phyloP scores from a whole-genome alignment of 2,888 invertebrate species.

The Polia nebulosa region DNA sequence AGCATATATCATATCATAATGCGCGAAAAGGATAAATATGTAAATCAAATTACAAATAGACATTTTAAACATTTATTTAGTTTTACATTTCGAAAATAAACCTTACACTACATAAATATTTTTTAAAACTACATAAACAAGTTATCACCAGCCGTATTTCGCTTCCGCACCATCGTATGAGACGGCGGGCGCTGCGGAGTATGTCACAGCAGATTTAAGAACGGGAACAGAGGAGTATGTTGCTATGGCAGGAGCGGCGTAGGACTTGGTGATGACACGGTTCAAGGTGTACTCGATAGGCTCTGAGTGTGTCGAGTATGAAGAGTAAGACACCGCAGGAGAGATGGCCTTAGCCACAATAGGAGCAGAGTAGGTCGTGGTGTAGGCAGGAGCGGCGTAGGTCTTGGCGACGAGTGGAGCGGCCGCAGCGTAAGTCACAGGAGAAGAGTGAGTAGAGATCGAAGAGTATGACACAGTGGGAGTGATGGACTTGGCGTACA shows the following conservation, averaged over 20 bases:
- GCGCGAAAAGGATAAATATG: background rate
- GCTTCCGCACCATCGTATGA: conserved; percentile 75
- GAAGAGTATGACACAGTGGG: conserved; percentile 76
- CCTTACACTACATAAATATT: background rate
- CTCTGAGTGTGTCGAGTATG: conserved; percentile 67
- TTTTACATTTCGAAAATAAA: background rate
- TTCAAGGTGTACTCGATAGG: conserved; percentile 79
- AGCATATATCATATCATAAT: background rate
- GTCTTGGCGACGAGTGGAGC: conserved; percentile 66
- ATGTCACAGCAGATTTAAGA: conserved; percentile 75
- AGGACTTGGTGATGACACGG: conserved; percentile 85
- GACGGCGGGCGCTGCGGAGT: conserved; percentile 71
- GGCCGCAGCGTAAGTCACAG: conserved; percentile 79
- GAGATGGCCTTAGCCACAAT: conserved; percentile 74
- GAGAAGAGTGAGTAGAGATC: conserved; percentile 83
- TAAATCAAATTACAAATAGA: background rate
- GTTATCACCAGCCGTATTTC: conserved; percentile 82
- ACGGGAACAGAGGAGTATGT: conserved; percentile 73
- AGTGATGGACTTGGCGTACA: conserved; percentile 80
- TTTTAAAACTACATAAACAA: conserved; percentile 41
- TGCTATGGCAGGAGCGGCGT: conserved; percentile 66
- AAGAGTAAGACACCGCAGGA: conserved; percentile 60
- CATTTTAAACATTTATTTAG: conserved; percentile 1
- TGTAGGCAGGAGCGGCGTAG: conserved; percentile 68
- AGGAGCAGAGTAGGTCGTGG: conserved; percentile 75